These are phyloP conservation scores for Zaprionus africanus DNA, from an alignment of 1,140 invertebrate genomes.

Conservation along the genomic window DNA sequence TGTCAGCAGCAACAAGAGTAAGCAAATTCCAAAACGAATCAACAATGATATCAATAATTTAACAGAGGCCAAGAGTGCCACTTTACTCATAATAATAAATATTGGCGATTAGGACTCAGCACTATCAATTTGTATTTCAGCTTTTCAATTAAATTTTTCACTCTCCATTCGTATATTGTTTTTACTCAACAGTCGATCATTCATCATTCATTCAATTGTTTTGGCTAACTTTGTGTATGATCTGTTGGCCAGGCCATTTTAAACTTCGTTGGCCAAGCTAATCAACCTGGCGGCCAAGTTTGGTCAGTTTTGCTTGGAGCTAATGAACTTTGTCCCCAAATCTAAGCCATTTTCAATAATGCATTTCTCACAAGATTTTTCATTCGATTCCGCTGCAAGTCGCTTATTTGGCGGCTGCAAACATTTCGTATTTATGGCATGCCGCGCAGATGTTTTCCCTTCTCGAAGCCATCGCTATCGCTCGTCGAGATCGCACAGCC, in stretches of 20 bases:
- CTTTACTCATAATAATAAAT: too few relatives aligned
- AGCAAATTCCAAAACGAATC: too few relatives aligned
- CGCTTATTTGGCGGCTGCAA: constrained; percentile 53
- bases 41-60: too few relatives aligned
- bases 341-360: constrained; percentile 37
- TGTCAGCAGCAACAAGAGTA: too few relatives aligned
- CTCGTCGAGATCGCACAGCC: constrained; percentile 39
- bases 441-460: constrained; percentile 63
- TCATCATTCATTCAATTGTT: background rate
- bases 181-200: background rate
- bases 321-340: constrained; percentile 44
- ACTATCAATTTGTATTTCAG: too few relatives aligned
- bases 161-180: too few relatives aligned
- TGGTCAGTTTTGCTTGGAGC: constrained; percentile 6
- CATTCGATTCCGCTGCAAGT: constrained; percentile 31
- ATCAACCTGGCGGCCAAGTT: constrained; percentile 5
- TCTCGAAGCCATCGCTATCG: constrained; percentile 66
- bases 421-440: constrained; percentile 62
- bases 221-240: constrained; percentile 57
- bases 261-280: background rate
- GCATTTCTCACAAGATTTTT: constrained; percentile 47
- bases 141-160: too few relatives aligned
- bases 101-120: too few relatives aligned
- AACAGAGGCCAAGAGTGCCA: too few relatives aligned
- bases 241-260: constrained; percentile 17